Conservation (phyloP, 2,113 vertebrate species). For the Leptodactylus fuscus region DNA sequence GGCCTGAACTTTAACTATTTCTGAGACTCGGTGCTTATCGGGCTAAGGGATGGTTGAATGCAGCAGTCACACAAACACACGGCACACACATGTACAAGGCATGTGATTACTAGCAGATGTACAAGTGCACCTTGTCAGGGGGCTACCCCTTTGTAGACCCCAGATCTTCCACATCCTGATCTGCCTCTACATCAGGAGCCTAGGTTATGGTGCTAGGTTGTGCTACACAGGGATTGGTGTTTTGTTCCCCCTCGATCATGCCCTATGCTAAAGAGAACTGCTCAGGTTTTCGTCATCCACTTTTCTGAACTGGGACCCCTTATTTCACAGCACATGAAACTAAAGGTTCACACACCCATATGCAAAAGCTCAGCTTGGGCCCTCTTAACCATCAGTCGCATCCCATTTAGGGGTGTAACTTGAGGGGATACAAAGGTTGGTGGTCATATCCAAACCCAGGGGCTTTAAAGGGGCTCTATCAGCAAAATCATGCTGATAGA, state of each 20-base stretch:
- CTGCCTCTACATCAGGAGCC: not conserved
- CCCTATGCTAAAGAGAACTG: too few species aligned
- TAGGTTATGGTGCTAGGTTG: not conserved
- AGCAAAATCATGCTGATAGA: too few species aligned
- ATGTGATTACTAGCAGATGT: slow-evolving; percentile 49
- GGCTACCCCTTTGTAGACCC: not conserved
- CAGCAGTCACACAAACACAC: slow-evolving; percentile 20
- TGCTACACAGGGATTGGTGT: not conserved
- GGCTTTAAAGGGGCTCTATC: too few species aligned
- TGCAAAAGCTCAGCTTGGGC: too few species aligned
- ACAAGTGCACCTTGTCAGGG: not conserved
- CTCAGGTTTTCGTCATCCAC: too few species aligned
- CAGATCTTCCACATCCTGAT: not conserved
- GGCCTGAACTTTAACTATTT: not conserved
- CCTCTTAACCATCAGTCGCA: too few species aligned
- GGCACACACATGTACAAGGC: not conserved
- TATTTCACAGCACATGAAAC: too few species aligned
- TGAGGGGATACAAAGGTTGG: too few species aligned
- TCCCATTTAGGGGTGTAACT: too few species aligned
- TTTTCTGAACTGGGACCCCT: too few species aligned
- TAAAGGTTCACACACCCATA: too few species aligned
- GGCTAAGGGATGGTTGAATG: not conserved
- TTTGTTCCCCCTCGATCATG: not conserved
- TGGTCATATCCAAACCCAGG: too few species aligned
- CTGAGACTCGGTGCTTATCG: slow-evolving; percentile 28